Evolutionary conservation across 2,113 vertebrate species (phyloP).

Genomic region (Nematolebias whitei): DNA sequence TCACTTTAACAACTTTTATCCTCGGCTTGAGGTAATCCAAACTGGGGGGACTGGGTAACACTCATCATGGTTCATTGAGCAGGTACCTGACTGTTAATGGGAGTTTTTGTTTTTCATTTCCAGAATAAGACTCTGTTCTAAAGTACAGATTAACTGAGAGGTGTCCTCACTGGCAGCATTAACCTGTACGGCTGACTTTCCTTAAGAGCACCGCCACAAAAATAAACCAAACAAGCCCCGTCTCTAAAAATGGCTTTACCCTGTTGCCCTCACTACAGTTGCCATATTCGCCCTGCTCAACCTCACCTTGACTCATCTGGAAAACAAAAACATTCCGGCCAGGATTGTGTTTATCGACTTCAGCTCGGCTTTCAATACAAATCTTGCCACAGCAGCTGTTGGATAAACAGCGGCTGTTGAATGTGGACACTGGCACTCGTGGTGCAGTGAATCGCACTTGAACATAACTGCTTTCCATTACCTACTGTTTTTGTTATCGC

Average conservation of each 20-base stretch:
- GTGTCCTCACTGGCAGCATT: background rate
- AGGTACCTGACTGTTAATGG: too few species aligned
- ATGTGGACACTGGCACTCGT: background rate
- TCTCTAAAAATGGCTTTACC: background rate
- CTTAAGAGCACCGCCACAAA: background rate
- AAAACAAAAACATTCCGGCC: background rate
- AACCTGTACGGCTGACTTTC: too few species aligned
- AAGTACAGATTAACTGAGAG: background rate
- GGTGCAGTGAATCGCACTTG: background rate
- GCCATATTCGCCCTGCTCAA: background rate
- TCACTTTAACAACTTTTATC: background rate
- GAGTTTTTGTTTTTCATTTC: too few species aligned
- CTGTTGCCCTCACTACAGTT: background rate
- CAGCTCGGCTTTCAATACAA: background rate
- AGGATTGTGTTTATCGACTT: background rate
- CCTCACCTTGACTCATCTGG: slow-evolving; percentile 1
- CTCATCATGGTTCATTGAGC: too few species aligned
- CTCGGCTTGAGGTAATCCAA: background rate
- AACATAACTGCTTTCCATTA: background rate
- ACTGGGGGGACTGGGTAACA: background rate
- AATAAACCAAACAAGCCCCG: background rate
- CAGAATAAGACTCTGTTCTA: background rate
- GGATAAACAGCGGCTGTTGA: background rate
- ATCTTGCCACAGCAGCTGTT: background rate
- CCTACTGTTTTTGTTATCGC: background rate